Evolutionary conservation across 1,140 invertebrate species (phyloP), one percentile per base, ranked within the genome.

Genomic region (Piezodorus guildinii): DNA sequence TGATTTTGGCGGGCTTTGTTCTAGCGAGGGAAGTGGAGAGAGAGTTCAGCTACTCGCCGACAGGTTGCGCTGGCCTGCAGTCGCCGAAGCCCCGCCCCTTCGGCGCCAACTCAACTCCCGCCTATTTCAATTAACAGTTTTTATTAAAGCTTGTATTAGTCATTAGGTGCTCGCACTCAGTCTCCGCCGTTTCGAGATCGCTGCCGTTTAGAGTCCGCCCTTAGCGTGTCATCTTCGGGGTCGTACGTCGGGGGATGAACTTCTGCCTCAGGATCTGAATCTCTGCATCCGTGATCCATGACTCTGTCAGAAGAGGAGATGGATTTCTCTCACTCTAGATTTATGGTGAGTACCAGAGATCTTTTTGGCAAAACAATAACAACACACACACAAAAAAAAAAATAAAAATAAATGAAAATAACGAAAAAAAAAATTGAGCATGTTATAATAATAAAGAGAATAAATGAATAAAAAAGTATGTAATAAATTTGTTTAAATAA

Each of bases 241-340:
- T 14, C 19, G 6, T 39, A 39, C 34, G 6, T 4, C 34, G 34
- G 34, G 34, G 34, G 6, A 39, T 39, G 34, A 39, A 10, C 34
- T 39, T 39, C 34, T 39, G 6, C 12, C 6, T 12, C 12, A 5
- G 6, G 34, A 8, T 12, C 16, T 17, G 19, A 25, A 4, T 56
- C 21, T 56, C 23, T 56, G 9, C 52, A 23, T 56, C 52, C 14
- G 52, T 23, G 23, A 56, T 25, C 23, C 52, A 56, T 56, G 52
- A 56, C 52, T 23, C 52, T 56, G 15, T 56, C 52, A 56, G 52
- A 56, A 25, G 52, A 56, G 23, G 52, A 56, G 23, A 56, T 56
- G 52, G 52, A 56, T 56, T 56, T 56, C 17, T 56, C 52, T 56
- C 52, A 56, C 17, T 56, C 52, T 56, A 56, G 52, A 56, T 56